Base-by-base conservation (phyloP, 1,140 invertebrate species). In the Heterodera schachtii region DNA sequence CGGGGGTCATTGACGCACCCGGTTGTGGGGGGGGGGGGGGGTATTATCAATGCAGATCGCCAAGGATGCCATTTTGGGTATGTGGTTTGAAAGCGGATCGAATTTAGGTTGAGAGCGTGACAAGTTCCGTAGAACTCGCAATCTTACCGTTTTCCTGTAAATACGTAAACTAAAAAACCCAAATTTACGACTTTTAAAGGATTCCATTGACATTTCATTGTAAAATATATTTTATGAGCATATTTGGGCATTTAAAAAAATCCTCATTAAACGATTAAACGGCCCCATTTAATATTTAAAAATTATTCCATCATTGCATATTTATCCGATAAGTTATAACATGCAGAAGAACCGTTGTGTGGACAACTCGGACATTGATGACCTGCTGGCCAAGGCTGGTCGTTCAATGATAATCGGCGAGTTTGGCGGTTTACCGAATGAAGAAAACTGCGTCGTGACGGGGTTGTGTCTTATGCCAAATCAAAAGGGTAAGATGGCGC, bases 351-450 rank as follows among this genome's bases (percentile, higher is more conserved):
- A 19, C 69, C 69, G 21, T 3, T 71, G 31, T 6, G 7, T 71
- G 5, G 9, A 21, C 8, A 71, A 3, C 7, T 71, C 69, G 69
- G 69, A 71, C 69, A 71, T 71, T 31, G 69, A 71, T 21, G 69
- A 71, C 2, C n/a, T n/a, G n/a, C 21, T 71, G 69, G 69, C 69
- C 3, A 9, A 5, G 19, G 69, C 69, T 5, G 69, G 69, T 9
- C 69, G 69, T 46, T 71, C 69, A 9, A 16, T 71, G 69, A 71
- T 71, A n/a, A 71, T 71, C 16, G 69, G 69, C 69, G 69, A 71
- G 69, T 71, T 71, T 16, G 69, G 69, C 69, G 41, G 69, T 71
- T 46, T 71, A 21, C 69, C 69, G 69, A 49, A 9, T 2, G 69
- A 21, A 1, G 41, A n/a, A n/a, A n/a, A 21, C 21, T 5, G 4